Conservation (phyloP, 2,797 vertebrate species). For the Steatocranus sp. region DNA sequence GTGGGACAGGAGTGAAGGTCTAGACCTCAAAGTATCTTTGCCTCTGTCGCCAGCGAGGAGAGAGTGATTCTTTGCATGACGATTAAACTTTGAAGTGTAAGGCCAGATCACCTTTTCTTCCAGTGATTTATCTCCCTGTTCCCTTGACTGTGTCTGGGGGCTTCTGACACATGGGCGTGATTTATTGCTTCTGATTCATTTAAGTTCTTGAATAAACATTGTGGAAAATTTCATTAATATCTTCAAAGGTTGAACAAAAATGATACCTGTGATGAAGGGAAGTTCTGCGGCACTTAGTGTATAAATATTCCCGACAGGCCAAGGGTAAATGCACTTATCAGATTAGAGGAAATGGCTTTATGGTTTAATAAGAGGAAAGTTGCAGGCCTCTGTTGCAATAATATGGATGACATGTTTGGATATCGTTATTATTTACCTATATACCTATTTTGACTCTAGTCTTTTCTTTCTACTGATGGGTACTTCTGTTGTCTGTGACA, state of each 20-base stretch:
- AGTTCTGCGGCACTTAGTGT: conserved; percentile 17
- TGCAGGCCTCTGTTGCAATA: background rate
- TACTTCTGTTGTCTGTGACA: background rate
- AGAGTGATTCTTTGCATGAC: conserved; percentile 55
- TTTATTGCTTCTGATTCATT: conserved; percentile 50
- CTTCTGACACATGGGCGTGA: conserved; percentile 14
- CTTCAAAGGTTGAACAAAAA: conserved; percentile 41
- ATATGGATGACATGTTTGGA: background rate
- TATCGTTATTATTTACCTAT: background rate
- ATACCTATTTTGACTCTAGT: background rate
- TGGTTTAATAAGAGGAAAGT: background rate
- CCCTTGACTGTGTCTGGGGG: conserved; percentile 66
- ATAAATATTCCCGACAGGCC: conserved; percentile 48
- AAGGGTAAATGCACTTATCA: conserved; percentile 7
- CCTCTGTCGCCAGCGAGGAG: conserved; percentile 40
- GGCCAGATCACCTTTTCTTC: conserved; percentile 67
- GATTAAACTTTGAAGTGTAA: conserved; percentile 68
- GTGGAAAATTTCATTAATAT: conserved; percentile 54
- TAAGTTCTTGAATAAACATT: conserved; percentile 60
- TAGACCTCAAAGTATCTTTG: conserved; percentile 42
- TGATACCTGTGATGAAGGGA: background rate
- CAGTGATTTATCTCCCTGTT: conserved; percentile 66
- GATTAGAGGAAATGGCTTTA: background rate
- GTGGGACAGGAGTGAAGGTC: conserved; percentile 65
- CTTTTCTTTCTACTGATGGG: background rate